Evolutionary conservation across 2,797 vertebrate species (phyloP), one percentile per base, ranked within the genome.

Genomic region (Alcedo atthis): DNA sequence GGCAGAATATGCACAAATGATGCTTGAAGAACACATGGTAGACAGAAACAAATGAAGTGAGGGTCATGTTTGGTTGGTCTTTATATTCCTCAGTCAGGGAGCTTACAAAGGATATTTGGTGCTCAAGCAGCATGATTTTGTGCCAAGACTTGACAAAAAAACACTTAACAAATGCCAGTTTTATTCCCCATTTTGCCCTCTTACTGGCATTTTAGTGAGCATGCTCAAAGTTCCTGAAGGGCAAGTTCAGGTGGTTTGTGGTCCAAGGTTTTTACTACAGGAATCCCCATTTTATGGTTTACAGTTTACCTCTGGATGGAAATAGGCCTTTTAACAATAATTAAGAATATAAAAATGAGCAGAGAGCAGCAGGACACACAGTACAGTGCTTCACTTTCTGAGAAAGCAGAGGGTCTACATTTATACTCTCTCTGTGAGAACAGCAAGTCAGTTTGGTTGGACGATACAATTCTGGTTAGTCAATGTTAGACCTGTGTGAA

Each of bases 1-100:
- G 98, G 98, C 98, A 99, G 98, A 98, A 98, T 98, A 98, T 98
- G 96, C 96, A 97, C 71, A 97, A 97, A 96, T 83, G 91, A 97
- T 95, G 95, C 94, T 97, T 73, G 17, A 96, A 97, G 96, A 97
- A 97, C 97, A 97, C 96, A 91, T 94, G 92, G 92, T 80, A 75
- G 85, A 96, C 63, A 80, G 81, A 96, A 96, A 96, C 62, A 75
- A 94, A 93, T 89, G 55, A 43, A 86, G 46, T 37, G 18, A 94
- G 42, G 70, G 66, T 73, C 61, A 43, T 96, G 91, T 95, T 93
- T 82, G 69, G 85, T 95, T 94, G 93, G 88, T 93, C 90, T 57
- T 58, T 79, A 73, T 89, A 93, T 88, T 93, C 92, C 85, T 81
- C 92, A 89, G 81, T 88, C 94, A 92, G 79, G 40, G 76, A 79